Conservation (phyloP, 2,888 invertebrate genomes). For the Iphiclides podalirius region DNA sequence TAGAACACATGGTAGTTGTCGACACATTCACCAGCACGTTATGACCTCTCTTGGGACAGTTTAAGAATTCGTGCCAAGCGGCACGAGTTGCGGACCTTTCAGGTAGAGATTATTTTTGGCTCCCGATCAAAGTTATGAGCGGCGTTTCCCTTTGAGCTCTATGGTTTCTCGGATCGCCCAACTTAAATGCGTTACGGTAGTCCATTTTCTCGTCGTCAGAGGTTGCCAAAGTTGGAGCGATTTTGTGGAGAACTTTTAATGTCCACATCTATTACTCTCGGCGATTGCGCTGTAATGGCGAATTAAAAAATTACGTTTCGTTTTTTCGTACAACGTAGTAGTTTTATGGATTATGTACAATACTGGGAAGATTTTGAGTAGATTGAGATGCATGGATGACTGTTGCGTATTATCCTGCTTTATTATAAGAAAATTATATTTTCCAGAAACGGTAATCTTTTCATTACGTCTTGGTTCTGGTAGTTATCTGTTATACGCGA, state of each 20-base stretch:
- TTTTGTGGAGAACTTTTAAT: conserved; percentile 20
- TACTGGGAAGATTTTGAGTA: no score
- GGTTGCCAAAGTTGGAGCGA: conserved; percentile 34
- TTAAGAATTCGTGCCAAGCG: conserved; percentile 38
- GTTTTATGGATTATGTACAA: no score
- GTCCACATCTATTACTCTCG: conserved; percentile 5
- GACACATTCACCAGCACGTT: conserved; percentile 14
- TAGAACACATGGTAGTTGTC: background rate
- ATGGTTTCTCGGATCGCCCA: conserved; percentile 35
- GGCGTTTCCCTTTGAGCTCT: conserved; percentile 37
- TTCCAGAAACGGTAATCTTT: no score
- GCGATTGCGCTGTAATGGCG: conserved; percentile 8
- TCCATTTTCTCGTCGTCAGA: conserved; percentile 28
- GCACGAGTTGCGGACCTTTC: conserved; percentile 38
- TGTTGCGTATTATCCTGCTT: no score
- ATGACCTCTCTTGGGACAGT: conserved; percentile 31
- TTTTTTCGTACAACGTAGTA: no score
- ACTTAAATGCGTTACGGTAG: conserved; percentile 36
- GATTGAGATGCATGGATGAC: no score
- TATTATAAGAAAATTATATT: no score
- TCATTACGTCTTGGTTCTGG: no score
- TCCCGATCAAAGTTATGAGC: conserved; percentile 42
- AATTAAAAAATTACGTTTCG: conserved; percentile 5
- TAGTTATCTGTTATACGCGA: no score
- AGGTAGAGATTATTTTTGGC: conserved; percentile 43